phyloP scores from a whole-genome alignment of 2,797 vertebrate genomes.

The Sciurus vulgaris region DNA sequence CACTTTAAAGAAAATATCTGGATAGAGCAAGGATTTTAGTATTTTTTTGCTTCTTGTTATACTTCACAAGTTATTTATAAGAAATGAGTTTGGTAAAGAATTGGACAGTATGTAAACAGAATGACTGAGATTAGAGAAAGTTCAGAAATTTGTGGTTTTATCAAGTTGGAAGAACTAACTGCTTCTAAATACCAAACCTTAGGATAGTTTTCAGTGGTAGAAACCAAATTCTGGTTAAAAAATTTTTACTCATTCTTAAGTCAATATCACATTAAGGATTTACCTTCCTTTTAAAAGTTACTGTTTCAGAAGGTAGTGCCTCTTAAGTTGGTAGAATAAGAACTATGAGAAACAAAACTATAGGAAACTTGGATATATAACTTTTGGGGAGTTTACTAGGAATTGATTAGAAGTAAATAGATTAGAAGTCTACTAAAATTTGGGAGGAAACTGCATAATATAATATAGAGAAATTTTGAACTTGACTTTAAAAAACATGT shows the following conservation, averaged over 20 bases:
- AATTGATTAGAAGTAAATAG: neutral
- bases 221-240: neutral
- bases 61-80: neutral
- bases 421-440: neutral
- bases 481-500: neutral
- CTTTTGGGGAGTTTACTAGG: neutral
- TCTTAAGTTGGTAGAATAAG: neutral
- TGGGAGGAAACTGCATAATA: neutral
- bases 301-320: constrained; percentile 34
- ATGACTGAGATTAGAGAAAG: neutral
- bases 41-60: neutral
- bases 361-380: neutral
- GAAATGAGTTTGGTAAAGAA: neutral
- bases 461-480: neutral
- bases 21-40: neutral
- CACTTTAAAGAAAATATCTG: neutral
- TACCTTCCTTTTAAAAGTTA: constrained; percentile 19
- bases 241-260: neutral
- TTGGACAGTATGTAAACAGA: neutral
- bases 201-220: neutral
- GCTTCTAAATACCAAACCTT: neutral
- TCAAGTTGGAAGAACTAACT: neutral
- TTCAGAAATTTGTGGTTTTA: constrained; percentile 4
- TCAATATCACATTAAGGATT: neutral
- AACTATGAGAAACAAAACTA: neutral